Evolutionary conservation across 2,888 invertebrate species (phyloP).

Genomic region (Rosalia funebris): DNA sequence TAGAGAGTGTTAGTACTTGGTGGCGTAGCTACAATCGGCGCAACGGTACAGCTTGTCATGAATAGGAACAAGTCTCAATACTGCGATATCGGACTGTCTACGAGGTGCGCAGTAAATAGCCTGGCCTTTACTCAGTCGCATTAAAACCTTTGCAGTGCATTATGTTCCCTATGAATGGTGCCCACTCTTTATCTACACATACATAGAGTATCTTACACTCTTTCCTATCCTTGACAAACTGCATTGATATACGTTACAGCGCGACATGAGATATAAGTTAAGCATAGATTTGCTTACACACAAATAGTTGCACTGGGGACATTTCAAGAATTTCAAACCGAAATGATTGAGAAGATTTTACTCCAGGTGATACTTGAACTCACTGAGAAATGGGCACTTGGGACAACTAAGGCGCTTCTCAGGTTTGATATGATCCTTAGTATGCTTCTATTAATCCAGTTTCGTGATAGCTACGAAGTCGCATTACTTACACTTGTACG

Average conservation of each 20-base stretch:
- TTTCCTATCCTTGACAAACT: too few relatives aligned
- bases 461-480: conserved; percentile 86
- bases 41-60: too few relatives aligned
- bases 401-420: conserved; percentile 92
- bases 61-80: too few relatives aligned
- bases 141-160: too few relatives aligned
- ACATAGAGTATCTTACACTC: too few relatives aligned
- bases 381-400: conserved; percentile 96
- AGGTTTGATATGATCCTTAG: conserved; percentile 88
- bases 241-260: conserved; percentile 92
- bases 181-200: too few relatives aligned
- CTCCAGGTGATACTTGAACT: conserved; percentile 98
- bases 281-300: conserved; percentile 99
- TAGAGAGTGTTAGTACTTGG: conserved; percentile 97
- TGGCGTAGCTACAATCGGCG: conserved; percentile 92
- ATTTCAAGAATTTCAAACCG: conserved; percentile 95
- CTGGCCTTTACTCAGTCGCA: too few relatives aligned
- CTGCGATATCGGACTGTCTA: too few relatives aligned
- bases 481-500: conserved; percentile 93
- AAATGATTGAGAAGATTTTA: conserved; percentile 96
- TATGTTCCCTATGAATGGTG: too few relatives aligned
- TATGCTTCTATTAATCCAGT: conserved; percentile 93
- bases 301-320: conserved; percentile 86
- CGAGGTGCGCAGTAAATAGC: too few relatives aligned
- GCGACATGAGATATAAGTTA: conserved; percentile 97